phyloP scores from a whole-genome alignment of 2,113 vertebrate genomes.

The Oreochromis niloticus region DNA sequence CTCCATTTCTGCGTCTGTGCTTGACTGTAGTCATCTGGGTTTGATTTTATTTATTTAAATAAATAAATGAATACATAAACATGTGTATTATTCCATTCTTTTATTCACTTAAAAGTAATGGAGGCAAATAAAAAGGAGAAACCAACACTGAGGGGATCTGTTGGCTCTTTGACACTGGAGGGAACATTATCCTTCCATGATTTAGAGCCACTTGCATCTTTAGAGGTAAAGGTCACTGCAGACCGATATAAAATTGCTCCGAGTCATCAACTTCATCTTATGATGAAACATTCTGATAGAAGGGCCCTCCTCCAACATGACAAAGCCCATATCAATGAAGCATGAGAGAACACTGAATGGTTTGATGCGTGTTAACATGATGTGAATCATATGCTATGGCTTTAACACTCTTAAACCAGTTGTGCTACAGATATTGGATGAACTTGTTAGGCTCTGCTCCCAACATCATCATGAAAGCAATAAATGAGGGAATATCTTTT shows the following conservation, averaged over 20 bases:
- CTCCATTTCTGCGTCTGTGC: not conserved
- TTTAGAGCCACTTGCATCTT: not conserved
- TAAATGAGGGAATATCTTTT: not conserved
- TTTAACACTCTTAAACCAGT: not conserved
- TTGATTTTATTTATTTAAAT: not conserved
- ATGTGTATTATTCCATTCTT: not conserved
- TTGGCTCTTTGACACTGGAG: not conserved
- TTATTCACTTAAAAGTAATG: not conserved
- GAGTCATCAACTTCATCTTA: not conserved
- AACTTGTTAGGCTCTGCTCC: not conserved
- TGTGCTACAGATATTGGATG: not conserved
- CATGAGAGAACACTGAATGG: not conserved
- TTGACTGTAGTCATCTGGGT: not conserved
- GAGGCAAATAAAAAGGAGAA: not conserved
- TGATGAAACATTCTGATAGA: not conserved
- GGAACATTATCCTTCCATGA: not conserved
- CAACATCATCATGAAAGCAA: fast-evolving
- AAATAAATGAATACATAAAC: not conserved
- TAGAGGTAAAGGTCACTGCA: not conserved
- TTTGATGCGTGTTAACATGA: not conserved
- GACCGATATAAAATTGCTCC: not conserved
- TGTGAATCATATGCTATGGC: not conserved
- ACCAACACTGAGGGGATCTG: fast-evolving
- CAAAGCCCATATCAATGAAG: not conserved
- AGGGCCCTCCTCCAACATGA: not conserved